Percentiles rank a stretch among this genome's conserved stretches.
Conservation (phyloP, 92 coral and sea anemone genomes). For the Phymanthus crucifer region DNA sequence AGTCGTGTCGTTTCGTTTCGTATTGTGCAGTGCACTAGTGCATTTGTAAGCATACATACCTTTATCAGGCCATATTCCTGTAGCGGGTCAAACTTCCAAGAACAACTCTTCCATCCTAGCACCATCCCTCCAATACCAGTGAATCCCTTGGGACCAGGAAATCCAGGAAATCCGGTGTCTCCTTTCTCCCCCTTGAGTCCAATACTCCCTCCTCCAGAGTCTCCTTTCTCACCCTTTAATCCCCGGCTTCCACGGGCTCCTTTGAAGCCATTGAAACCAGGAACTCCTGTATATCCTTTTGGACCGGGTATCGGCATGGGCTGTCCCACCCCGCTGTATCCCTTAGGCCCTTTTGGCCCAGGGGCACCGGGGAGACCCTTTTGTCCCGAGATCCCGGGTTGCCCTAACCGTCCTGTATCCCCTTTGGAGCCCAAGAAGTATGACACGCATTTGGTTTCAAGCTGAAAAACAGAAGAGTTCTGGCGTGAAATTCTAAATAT, state of each 20-base stretch:
- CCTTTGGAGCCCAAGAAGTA: slow-evolving; percentile 39
- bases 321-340: slow-evolving; percentile 29
- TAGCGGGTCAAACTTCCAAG: slow-evolving; percentile 67
- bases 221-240: slow-evolving; percentile 48
- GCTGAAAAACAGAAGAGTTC: background rate
- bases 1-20: background rate
- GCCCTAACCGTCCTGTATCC: slow-evolving; percentile 49
- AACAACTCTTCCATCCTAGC: slow-evolving; percentile 58
- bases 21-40: background rate
- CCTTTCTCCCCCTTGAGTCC: slow-evolving; percentile 61
- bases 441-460: slow-evolving; percentile 13
- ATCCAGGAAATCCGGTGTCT: background rate
- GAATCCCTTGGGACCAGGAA: slow-evolving; percentile 33
- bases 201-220: slow-evolving; percentile 40
- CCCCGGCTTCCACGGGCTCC: slow-evolving; percentile 53
- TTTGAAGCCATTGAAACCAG: slow-evolving; percentile 47
- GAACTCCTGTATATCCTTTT: slow-evolving; percentile 53
- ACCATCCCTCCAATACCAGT: slow-evolving; percentile 50
- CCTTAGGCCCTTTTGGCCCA: slow-evolving; percentile 62
- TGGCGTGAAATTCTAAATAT: background rate
- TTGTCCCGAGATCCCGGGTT: slow-evolving; percentile 61
- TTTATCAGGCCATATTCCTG: slow-evolving; percentile 65
- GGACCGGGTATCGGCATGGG: slow-evolving; percentile 47
- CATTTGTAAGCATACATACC: too few relatives aligned
- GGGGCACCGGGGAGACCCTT: slow-evolving; percentile 57